Evolutionary conservation across 2,797 vertebrate species (phyloP).

Genomic region (Leptodactylus fallax): DNA sequence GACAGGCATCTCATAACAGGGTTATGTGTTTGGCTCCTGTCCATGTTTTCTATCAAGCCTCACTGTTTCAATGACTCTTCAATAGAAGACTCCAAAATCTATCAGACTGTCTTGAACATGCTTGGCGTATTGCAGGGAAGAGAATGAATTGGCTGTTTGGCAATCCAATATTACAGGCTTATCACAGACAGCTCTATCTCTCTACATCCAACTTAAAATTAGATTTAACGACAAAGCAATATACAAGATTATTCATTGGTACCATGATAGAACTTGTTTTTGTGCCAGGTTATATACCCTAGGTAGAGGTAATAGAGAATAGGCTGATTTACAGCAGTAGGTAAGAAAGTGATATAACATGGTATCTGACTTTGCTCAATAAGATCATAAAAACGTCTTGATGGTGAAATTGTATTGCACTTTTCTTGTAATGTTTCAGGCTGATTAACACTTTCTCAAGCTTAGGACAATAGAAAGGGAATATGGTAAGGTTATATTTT

Average conservation of each 20-base stretch:
- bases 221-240: conserved; percentile 15
- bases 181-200: conserved; percentile 13
- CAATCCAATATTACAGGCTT: conserved; percentile 11
- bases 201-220: background rate
- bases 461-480: background rate
- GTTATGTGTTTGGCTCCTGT: conserved; percentile 17
- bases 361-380: background rate
- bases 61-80: background rate
- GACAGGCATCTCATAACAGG: conserved; percentile 16
- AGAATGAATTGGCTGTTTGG: background rate
- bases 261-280: background rate
- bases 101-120: conserved; percentile 17
- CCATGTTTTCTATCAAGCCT: conserved; percentile 33
- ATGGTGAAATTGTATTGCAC: background rate
- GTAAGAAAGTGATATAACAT: background rate
- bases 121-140: background rate
- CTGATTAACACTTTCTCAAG: background rate
- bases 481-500: background rate
- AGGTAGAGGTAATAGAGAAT: background rate
- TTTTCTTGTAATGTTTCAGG: background rate
- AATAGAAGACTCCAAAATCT: background rate
- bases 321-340: background rate
- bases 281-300: background rate
- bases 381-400: conserved; percentile 2
- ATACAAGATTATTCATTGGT: background rate